Evolutionary conservation across 2,797 vertebrate species (phyloP), one percentile per base, ranked within the genome.

Genomic region (Cheirogaleus major): DNA sequence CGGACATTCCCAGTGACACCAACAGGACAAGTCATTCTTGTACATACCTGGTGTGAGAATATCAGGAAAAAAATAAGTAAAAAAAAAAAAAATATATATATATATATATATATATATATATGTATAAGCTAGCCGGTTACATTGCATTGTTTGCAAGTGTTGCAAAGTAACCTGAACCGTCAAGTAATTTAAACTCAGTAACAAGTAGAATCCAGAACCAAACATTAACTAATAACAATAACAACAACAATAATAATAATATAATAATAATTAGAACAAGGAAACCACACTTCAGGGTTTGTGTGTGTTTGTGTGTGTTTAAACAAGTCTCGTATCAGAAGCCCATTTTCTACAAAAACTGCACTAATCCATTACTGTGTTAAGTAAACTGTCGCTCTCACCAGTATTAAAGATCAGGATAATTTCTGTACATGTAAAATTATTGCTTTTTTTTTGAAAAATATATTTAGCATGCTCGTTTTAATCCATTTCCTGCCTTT

Each of bases 371-470:
- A 48, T 98, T 98, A 98, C 93, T 92, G 97, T 97, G 93, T 98
- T 98, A 99, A 99, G 99, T 99, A 99, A 99, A 99, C 98, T 98
- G 98, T 98, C 95, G 98, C 98, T 98, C 98, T 98, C 98, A 98
- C 98, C 98, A 98, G 98, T 98, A 98, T 98, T 99, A 98, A 99
- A 99, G 98, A 98, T 98, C 99, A 99, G 98, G 98, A 98, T 99
- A 96, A 98, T 98, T 98, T 99, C 98, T 99, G 98, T 99, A 98
- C 98, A 99, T 98, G 99, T 98, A 99, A 99, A 99, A 99, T 99
- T 99, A 99, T 99, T 99, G 99, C 99, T 99, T 99, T 98, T 45
- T 45, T 98, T 98, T 98, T 98, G 99, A 98, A 99, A 99, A 99
- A 99, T 99, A 99, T 99, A 99, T 98, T 99, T 98, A 98, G 98